Conservation (phyloP, 2,113 vertebrate species). For the Ciconia maguari region DNA sequence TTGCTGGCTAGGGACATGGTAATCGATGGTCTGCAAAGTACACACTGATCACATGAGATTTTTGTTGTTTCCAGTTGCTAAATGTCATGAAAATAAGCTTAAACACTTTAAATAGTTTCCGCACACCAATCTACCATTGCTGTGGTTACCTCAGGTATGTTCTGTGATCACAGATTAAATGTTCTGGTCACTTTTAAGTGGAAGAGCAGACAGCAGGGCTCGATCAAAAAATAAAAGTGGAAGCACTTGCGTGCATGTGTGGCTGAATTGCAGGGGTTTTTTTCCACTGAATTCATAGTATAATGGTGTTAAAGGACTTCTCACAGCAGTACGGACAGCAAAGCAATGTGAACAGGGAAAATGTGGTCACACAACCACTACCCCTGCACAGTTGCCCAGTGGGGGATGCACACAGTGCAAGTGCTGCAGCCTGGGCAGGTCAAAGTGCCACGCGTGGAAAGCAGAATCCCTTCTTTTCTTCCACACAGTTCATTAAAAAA, state of each 20-base stretch:
- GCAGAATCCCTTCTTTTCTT: neutral
- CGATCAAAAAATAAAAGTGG: neutral
- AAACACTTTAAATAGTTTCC: neutral
- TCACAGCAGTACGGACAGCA: neutral
- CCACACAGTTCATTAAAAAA: neutral
- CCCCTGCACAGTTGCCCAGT: neutral
- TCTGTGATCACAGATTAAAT: neutral
- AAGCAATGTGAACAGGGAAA: neutral
- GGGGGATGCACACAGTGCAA: neutral
- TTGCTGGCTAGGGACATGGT: neutral
- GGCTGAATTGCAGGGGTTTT: neutral
- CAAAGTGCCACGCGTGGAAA: accelerated
- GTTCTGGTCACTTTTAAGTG: neutral
- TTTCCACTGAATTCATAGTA: neutral
- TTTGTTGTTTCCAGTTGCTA: neutral
- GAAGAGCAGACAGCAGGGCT: neutral
- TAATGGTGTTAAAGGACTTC: neutral
- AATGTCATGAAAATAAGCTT: neutral
- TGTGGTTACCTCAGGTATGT: neutral
- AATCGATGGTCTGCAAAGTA: neutral
- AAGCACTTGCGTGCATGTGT: neutral
- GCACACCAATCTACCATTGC: neutral
- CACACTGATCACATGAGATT: neutral
- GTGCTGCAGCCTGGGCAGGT: neutral
- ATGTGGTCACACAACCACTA: neutral